Base-by-base conservation (phyloP, 2,888 invertebrate genomes). In the Drosophila meridiana region DNA sequence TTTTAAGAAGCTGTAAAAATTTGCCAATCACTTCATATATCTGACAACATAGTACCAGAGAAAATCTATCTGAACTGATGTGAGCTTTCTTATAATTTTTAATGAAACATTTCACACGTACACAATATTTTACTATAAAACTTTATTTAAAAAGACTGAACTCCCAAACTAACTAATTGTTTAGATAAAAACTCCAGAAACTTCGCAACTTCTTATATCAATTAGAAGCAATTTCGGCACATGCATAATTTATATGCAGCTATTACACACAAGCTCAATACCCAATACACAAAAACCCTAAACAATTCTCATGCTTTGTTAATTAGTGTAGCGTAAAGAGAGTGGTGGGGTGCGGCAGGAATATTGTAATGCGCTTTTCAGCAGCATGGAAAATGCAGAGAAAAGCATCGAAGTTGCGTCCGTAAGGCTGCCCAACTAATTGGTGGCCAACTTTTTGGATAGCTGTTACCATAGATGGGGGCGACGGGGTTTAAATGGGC, bases 361-460 rank as follows among this genome's bases (percentile, higher is more conserved):
- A 62, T 69, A 77, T 48, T 60, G 69, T 75, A 70, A 69, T 69
- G 71, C 68, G 69, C 71, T 75, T 71, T 78, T 60, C 57, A 42
- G 36, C 40, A 34, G 48, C 43, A 47, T 47, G 34, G 30, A 47
- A 47, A 56, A 36, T 34, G 61, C 53, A 28, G 11, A 32, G 43
- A 47, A 62, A 61, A 58, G 67, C 56, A 66, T 68, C 42, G 63
- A 55, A 60, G 40, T 59, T 42, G 52, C 52, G 47, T n/a, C 53
- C 66, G 61, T 71, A 48, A 50, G 60, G 61, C 61, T 52, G 47
- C 20, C 56, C 70, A 74, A 65, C 80, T 84, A 84, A 84, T 87
- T 87, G 84, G 75, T 75, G 68, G 57, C 58, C 69, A 83, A 87
- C 68, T 82, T 84, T 82, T 63, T 43, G 30, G 43, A 42, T 26